phyloP scores from a whole-genome alignment of 2,888 invertebrate genomes.

The Lampropteryx suffumata region DNA sequence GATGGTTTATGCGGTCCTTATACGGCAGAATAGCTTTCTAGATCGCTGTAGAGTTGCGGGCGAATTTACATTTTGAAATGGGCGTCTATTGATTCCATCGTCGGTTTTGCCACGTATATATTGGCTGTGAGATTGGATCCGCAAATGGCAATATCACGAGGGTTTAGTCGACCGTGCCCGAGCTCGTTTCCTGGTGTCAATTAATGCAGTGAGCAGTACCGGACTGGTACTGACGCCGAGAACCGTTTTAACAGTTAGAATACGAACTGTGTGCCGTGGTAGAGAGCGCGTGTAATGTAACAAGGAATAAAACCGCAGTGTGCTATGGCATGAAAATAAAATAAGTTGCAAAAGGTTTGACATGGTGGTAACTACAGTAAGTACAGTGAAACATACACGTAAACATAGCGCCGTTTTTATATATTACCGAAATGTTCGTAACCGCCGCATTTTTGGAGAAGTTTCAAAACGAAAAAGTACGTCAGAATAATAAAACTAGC shows the following conservation, averaged over 20 bases:
- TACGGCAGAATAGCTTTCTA: slow-evolving; percentile 33
- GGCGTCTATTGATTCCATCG: slow-evolving; percentile 17
- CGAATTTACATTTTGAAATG: slow-evolving; percentile 26
- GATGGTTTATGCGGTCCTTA: slow-evolving; percentile 26
- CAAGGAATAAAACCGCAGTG: slow-evolving; percentile 3
- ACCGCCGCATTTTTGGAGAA: no score
- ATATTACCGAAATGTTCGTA: no score
- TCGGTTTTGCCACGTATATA: slow-evolving; percentile 20
- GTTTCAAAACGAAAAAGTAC: no score
- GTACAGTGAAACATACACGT: not conserved
- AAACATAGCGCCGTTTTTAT: not conserved
- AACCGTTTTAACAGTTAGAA: slow-evolving; percentile 46
- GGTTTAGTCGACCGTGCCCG: slow-evolving; percentile 34
- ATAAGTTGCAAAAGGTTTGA: slow-evolving; percentile 3
- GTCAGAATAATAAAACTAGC: not conserved
- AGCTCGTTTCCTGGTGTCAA: slow-evolving; percentile 60
- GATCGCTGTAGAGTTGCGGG: slow-evolving; percentile 20
- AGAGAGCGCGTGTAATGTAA: slow-evolving; percentile 8
- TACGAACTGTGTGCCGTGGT: slow-evolving; percentile 17
- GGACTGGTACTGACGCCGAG: slow-evolving; percentile 36
- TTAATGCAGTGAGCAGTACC: slow-evolving; percentile 55
- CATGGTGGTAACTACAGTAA: no score
- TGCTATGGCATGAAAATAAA: slow-evolving; percentile 4
- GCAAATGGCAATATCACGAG: slow-evolving; percentile 37
- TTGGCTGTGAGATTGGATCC: slow-evolving; percentile 24